Base-by-base conservation (phyloP, 2,888 invertebrate species). In the Troides aeacus region DNA sequence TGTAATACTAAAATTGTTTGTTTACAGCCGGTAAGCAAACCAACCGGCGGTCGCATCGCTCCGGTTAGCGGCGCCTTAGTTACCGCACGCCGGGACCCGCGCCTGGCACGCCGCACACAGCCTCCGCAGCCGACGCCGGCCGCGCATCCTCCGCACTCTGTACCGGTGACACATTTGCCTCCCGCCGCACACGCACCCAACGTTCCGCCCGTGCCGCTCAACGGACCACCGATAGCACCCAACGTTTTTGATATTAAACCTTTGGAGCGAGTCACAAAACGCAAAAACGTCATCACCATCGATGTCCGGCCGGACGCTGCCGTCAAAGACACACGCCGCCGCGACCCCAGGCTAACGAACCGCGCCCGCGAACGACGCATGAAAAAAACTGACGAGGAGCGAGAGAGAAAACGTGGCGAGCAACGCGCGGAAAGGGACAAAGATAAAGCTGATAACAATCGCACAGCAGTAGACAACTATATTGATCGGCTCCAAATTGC, bases 241-340 rank as follows among this genome's bases (percentile, higher is more conserved):
- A 83, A 90, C 83, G 87, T 89, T 59, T 90, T 92, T 83, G 89
- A 93, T 84, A 90, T 93, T 85, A 90, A 90, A 74, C 86, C 93
- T 21, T 87, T 90, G 66, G 88, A 89, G 8, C 85, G 86, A 69
- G 82, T 87, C 77, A 86, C 84, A 66, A 91, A 92, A 68, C 84
- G 90, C 71, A 90, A 87, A 63, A 90, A 91, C 83, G 90, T 88
- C 72, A 89, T 92, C 79, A 92, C 90, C n/a, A 89, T 91, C 46
- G 92, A 92, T 81, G 92, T 92, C 10, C 75, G 82, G 0, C 81
- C 81, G 8, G 85, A 83, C 60, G 77, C 72, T 5, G 66, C 68
- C 10, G 62, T 66, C 15, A 65, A 53, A 23, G 69, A 46, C 63
- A 72, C 60, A 64, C 74, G 72, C 30, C 74, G 74, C 1, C 78